Percentiles rank a stretch among this genome's conserved stretches.
These are phyloP conservation scores for Drosophila rubida DNA, from an alignment of 2,888 invertebrate species.

Conservation along the genomic window DNA sequence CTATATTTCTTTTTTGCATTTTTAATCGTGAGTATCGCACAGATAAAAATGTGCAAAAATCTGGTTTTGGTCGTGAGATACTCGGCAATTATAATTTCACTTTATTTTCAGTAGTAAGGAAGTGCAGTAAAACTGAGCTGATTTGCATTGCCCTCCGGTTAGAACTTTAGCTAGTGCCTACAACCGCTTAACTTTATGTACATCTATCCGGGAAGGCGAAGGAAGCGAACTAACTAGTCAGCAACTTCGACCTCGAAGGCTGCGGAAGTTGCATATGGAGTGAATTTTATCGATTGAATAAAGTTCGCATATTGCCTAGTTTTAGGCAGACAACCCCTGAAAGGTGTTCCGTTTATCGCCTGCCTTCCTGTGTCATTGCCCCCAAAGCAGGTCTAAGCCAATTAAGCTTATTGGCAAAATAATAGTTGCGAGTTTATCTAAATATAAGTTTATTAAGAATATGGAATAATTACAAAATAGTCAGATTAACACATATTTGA, in stretches of 20 bases:
- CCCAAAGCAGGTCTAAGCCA: conserved; percentile 8
- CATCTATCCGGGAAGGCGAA: not conserved
- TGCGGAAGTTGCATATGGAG: conserved; percentile 54
- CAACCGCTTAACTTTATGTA: conserved; percentile 15
- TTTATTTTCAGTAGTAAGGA: conserved; percentile 14
- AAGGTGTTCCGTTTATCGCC: conserved; percentile 33
- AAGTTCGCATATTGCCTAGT: conserved; percentile 54
- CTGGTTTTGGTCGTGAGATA: conserved; percentile 33
- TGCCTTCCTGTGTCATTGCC: conserved; percentile 50
- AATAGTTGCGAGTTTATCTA: not conserved
- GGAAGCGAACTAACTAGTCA: conserved; percentile 7
- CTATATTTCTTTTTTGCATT: not conserved
- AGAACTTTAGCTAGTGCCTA: not conserved
- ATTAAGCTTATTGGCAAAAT: not conserved
- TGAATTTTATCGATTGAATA: conserved; percentile 71
- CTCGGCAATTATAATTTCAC: conserved; percentile 58
- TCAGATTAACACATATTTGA: too few relatives aligned
- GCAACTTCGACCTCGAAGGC: conserved; percentile 20
- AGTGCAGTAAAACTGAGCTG: conserved; percentile 27
- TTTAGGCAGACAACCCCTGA: conserved; percentile 31
- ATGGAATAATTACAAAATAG: too few relatives aligned
- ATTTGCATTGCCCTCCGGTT: conserved; percentile 37
- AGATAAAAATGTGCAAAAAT: conserved; percentile 24
- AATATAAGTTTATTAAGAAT: too few relatives aligned
- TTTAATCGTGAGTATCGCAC: conserved; percentile 2